Evolutionary conservation across 1,140 invertebrate genomes (phyloP).

Genomic region (Sogatella furcifera): DNA sequence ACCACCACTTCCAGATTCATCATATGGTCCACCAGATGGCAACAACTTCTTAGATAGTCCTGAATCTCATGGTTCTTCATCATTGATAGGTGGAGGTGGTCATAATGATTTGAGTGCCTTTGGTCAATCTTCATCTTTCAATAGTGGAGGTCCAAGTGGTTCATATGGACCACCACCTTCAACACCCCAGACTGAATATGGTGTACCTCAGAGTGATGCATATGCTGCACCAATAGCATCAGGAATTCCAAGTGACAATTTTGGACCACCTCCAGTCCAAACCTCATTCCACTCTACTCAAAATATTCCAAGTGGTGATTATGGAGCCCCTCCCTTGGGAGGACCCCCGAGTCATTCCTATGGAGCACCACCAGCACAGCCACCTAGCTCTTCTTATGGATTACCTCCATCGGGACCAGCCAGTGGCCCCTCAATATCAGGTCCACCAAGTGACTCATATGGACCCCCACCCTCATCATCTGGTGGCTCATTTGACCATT

Average conservation of each 20-base stretch:
- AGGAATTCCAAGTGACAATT: slow-evolving; percentile 11
- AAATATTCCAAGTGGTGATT: slow-evolving; percentile 15
- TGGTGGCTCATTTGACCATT: slow-evolving; percentile 28
- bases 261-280: slow-evolving; percentile 11
- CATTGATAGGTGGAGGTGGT: background rate
- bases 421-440: background rate
- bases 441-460: slow-evolving; percentile 3
- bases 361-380: slow-evolving; percentile 8
- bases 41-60: too few relatives aligned
- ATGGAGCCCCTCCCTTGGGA: slow-evolving; percentile 1
- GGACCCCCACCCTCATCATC: slow-evolving; percentile 29
- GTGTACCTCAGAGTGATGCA: background rate
- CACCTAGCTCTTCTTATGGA: slow-evolving; percentile 10
- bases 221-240: background rate
- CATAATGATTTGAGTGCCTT: background rate
- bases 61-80: too few relatives aligned
- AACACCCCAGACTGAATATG: background rate
- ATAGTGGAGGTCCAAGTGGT: slow-evolving; percentile 10
- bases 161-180: slow-evolving; percentile 14
- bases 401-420: slow-evolving; percentile 9
- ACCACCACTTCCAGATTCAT: slow-evolving; percentile 31
- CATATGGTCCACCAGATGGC: slow-evolving; percentile 24
- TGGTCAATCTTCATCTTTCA: background rate
- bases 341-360: slow-evolving; percentile 1
- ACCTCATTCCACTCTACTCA: too few relatives aligned